These are phyloP conservation scores for Ericerus pela DNA, from an alignment of 1,140 invertebrate species.

Conservation along the genomic window DNA sequence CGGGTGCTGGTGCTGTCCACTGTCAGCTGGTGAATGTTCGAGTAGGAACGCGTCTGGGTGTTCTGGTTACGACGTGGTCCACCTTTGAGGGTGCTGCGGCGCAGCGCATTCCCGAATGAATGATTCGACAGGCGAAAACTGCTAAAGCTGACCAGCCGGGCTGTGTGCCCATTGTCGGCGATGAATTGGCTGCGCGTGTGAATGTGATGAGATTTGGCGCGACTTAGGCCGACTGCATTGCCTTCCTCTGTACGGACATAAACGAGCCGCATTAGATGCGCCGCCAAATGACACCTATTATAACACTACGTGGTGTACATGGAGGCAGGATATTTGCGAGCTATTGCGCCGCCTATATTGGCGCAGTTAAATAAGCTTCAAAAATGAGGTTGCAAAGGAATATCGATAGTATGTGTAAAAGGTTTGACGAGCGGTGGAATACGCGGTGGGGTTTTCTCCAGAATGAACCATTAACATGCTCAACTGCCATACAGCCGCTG, in stretches of 20 bases:
- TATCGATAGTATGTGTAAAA: too few relatives aligned
- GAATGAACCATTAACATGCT: too few relatives aligned
- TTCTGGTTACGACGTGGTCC: not conserved
- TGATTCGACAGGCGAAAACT: constrained; percentile 24
- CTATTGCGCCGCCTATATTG: too few relatives aligned
- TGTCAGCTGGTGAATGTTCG: constrained; percentile 1
- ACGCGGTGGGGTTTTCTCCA: too few relatives aligned
- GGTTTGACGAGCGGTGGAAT: too few relatives aligned
- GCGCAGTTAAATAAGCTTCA: too few relatives aligned
- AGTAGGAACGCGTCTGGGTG: not conserved
- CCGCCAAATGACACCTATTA: too few relatives aligned
- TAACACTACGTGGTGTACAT: too few relatives aligned
- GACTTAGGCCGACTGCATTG: constrained; percentile 11
- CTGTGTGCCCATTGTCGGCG: constrained; percentile 6
- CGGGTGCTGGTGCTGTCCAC: not conserved
- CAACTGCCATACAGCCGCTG: too few relatives aligned
- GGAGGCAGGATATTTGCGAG: too few relatives aligned
- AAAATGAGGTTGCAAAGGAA: too few relatives aligned
- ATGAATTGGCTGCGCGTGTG: constrained; percentile 10
- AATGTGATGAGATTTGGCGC: constrained; percentile 17
- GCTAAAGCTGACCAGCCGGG: constrained; percentile 24
- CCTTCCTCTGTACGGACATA: constrained; percentile 10
- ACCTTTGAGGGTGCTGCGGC: not conserved
- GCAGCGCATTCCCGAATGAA: not conserved
- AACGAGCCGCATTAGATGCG: not conserved